phyloP scores from a whole-genome alignment of 2,797 vertebrate genomes.

The Alca torda region DNA sequence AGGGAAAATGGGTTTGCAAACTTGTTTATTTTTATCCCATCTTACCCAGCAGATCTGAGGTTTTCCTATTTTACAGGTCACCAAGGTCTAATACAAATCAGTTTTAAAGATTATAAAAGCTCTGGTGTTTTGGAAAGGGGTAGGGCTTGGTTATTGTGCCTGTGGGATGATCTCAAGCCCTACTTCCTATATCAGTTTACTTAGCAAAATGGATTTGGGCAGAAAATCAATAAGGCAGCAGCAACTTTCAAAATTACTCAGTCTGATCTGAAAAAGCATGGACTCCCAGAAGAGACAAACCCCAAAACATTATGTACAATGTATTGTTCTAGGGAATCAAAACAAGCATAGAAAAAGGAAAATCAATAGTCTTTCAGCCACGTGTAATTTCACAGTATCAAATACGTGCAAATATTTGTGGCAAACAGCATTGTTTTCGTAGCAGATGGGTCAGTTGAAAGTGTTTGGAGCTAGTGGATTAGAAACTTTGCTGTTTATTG shows the following conservation, averaged over 20 bases:
- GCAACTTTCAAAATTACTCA: constrained; percentile 49
- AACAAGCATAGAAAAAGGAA: constrained; percentile 10
- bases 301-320: neutral
- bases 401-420: constrained; percentile 42
- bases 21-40: neutral
- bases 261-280: neutral
- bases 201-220: constrained; percentile 36
- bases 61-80: constrained; percentile 33
- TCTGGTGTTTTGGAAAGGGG: neutral
- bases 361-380: constrained; percentile 20
- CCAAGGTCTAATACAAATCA: constrained; percentile 19
- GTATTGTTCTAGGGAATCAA: constrained; percentile 28
- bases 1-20: neutral
- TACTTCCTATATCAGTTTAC: constrained; percentile 37
- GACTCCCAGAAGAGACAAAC: constrained; percentile 13
- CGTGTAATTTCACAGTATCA: neutral
- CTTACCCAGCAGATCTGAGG: constrained; percentile 12
- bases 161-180: neutral
- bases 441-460: neutral
- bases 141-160: neutral
- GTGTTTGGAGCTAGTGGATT: neutral
- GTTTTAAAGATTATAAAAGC: constrained; percentile 15
- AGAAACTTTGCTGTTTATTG: neutral
- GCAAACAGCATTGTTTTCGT: neutral
- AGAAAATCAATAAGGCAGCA: constrained; percentile 54